Base-by-base conservation (phyloP, 2,888 invertebrate genomes). In the Cataglyphis rosenhaueri region DNA sequence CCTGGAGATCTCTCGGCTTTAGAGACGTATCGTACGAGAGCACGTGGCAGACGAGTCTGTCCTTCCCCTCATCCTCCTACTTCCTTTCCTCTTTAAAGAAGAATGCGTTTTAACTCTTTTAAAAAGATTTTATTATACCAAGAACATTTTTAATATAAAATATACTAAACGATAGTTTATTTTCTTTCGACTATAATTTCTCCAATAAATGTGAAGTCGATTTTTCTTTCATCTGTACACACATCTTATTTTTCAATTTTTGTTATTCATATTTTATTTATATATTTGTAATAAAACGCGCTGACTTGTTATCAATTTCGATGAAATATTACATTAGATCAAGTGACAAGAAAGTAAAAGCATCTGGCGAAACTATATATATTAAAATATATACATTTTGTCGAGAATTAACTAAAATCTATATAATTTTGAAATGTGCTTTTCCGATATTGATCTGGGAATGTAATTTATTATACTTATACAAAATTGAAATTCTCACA, bases 61-160 rank as follows among this genome's bases (percentile, higher is more conserved):
- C 64, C 74, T 52, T 75, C 52, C 18, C 84, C 74, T 64, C 66
- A 41, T 64, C 74, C 52, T 61, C 21, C 35, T 38, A 59, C 65
- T 81, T 79, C 44, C 76, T 78, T 74, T 75, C 64, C 70, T 76
- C 82, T 65, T 85, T 86, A 82, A 84, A 88, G 84, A 89, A 87
- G 89, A 88, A 89, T 86, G 83, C 86, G 86, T 75, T 87, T 90
- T 90, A 91, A 91, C 87, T 88, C 89, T 87, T 89, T 90, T 88
- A 87, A 88, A 32, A 75, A 66, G 8, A 25, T 70, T 78, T 75
- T 65, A 52, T 68, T 29, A 52, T 52, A 57, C 1, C 0, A 68
- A 44, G 44, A 57, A 55, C 25, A 15, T 65, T 74, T 52, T 29
- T 52, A 25, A 74, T 44, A 41, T 3, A 38, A n/a, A 1, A 57